Evolutionary conservation across 2,797 vertebrate species (phyloP), one percentile per base, ranked within the genome.

Genomic region (Clarias platycephalus): DNA sequence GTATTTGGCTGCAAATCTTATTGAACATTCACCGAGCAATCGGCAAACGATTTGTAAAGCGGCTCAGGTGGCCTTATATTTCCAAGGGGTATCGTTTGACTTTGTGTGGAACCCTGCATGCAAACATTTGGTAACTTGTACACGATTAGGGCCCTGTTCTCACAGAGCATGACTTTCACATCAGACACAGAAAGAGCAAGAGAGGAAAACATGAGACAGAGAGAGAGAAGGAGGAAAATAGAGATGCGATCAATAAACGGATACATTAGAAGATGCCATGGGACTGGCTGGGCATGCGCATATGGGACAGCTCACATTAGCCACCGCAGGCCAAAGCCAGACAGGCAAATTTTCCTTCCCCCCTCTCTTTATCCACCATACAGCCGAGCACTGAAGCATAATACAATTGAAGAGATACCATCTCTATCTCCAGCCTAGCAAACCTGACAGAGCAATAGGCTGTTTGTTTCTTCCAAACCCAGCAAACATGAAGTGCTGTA

Each of bases 201-300:
- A 85, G 63, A 68, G 24, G 31, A 63, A 83, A 58, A 81, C 74
- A 80, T 57, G 77, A 86, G 81, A 81, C 66, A 76, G 74, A 70
- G 67, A 83, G 60, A 37, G 81, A 71, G 67, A 80, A 72, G 55
- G 53, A 82, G 74, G 31, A 28, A 83, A 80, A 86, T 58, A 83
- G 63, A 89, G 83, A 86, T 68, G 63, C 37, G 79, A 87, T 89
- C 88, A 75, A 89, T 89, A 89, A 86, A 80, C 74, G 86, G 88
- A 89, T 89, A 85, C 85, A 88, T 86, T 88, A 88, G 81, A 86
- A 86, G 88, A 88, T 86, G 83, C 81, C 85, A 81, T 78, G 84
- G 88, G 88, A 89, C 82, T 81, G 66, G 64, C 77, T 75, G 77
- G 31, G 77, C 85, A 83, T 86, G 85, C 81, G 85, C 74, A 83